Conservation (phyloP, 2,888 invertebrate species). For the Papilio gigon region DNA sequence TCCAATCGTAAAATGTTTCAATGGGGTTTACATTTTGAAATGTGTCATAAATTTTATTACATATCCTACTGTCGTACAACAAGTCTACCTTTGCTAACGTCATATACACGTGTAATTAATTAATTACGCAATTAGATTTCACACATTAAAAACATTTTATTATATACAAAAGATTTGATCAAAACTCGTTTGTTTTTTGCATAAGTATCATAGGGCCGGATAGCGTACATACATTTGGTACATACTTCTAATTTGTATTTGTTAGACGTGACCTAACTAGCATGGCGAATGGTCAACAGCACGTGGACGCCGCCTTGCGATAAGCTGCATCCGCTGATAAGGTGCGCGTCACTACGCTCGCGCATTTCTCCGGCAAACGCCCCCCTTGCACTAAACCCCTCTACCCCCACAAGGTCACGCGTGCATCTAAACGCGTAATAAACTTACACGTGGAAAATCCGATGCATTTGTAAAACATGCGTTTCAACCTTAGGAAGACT, state of each 20-base stretch:
- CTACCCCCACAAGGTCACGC: constrained; percentile 31
- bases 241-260: not conserved
- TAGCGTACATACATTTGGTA: not conserved
- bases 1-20: too few relatives aligned
- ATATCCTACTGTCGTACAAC: too few relatives aligned
- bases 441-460: constrained; percentile 66
- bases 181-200: not conserved
- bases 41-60: too few relatives aligned
- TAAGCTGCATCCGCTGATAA: constrained; percentile 74
- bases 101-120: too few relatives aligned
- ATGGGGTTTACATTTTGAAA: too few relatives aligned
- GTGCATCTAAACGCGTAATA: constrained; percentile 46
- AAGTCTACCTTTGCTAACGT: too few relatives aligned
- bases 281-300: constrained; percentile 53
- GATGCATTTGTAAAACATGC: constrained; percentile 39
- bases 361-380: constrained; percentile 63
- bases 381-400: constrained; percentile 34
- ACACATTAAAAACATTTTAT: too few relatives aligned
- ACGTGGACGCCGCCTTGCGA: constrained; percentile 74
- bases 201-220: not conserved
- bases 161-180: not conserved
- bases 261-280: constrained; percentile 21
- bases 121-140: too few relatives aligned
- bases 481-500: constrained; percentile 31
- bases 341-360: constrained; percentile 58